Evolutionary conservation across 2,113 vertebrate species (phyloP), one percentile per base, ranked within the genome.

Genomic region (Eulemur macaco): DNA sequence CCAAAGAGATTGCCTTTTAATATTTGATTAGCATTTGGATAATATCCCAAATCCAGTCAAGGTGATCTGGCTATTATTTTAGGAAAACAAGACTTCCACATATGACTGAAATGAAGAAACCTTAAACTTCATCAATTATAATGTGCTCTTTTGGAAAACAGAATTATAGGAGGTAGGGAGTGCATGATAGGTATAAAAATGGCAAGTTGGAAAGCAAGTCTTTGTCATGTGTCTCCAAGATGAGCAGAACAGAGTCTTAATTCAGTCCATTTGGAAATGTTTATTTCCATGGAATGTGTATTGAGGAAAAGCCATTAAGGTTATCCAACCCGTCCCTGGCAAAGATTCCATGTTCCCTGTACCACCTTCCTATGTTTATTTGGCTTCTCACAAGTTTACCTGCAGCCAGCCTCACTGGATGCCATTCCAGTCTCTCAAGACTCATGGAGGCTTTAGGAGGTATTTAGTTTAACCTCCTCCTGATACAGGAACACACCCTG

Each of bases 1-100:
- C 21, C 47, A 93, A 42, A 76, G 47, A 86, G 50, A 56, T 50
- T 39, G 27, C 54, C 87, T 71, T 96, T 95, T 97, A 83, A 86
- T 42, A 69, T 91, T 83, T 87, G 50, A 91, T 71, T 42, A 83
- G 20, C 12, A 50, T 81, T 81, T 91, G 71, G 50, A 13, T 86
- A 80, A 85, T 54, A 84, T 7, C 20, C 23, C 37, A 74, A 87
- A 83, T 88, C 21, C 56, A 93, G 66, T 76, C 34, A 80, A 64
- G 31, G 39, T 84, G 17, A 74, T 9, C 21, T 92, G 68, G 47
- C 60, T 90, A 13, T 92, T 42, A 87, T 54, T 85, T 92, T 42
- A 92, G 84, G 52, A 60, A 94, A 92, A 6, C 21, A 90, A 95
- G 58, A 37, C 8, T 88, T 93, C 37, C 29, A 93, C 56, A n/a